A percentile compares a stretch with the other conserved stretches of the same genome.
Conservation (phyloP, 2,888 invertebrate species). For the Emmelina monodactyla region DNA sequence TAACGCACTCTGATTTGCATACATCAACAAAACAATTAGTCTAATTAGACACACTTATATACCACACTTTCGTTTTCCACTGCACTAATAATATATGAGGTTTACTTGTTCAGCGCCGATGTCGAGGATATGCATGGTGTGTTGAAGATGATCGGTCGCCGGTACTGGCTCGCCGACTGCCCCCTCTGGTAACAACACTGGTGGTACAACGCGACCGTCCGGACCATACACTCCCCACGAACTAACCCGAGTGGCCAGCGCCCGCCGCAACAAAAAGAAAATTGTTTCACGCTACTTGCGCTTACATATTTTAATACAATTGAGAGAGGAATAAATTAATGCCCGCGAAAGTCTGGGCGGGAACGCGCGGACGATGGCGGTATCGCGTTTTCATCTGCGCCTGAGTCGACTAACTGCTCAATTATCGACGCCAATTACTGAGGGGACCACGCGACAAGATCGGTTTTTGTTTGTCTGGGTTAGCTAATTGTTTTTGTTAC, state of each 20-base stretch:
- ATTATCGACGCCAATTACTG: slow-evolving; percentile 27
- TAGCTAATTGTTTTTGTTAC: slow-evolving; percentile 2
- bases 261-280: slow-evolving; percentile 49
- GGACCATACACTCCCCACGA: slow-evolving; percentile 36
- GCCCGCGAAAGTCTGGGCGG: slow-evolving; percentile 54
- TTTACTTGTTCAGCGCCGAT: slow-evolving; percentile 61
- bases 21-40: too few relatives aligned
- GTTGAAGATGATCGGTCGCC: slow-evolving; percentile 3
- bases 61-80: slow-evolving; percentile 27
- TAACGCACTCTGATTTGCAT: too few relatives aligned
- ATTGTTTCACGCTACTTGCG: slow-evolving; percentile 60
- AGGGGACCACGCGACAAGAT: not conserved
- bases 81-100: slow-evolving; percentile 23
- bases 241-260: slow-evolving; percentile 30
- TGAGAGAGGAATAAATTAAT: slow-evolving; percentile 51
- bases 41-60: too few relatives aligned
- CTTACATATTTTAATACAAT: slow-evolving; percentile 55
- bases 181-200: too few relatives aligned
- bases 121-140: slow-evolving; percentile 56
- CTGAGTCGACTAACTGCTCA: slow-evolving; percentile 31
- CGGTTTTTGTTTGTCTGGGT: not conserved
- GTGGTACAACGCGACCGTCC: slow-evolving; percentile 32
- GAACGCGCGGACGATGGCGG: slow-evolving; percentile 25
- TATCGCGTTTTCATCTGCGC: slow-evolving; percentile 56
- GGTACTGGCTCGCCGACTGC: slow-evolving; percentile 17